Evolutionary conservation across 2,113 vertebrate species (phyloP).

Genomic region (Notechis scutatus): DNA sequence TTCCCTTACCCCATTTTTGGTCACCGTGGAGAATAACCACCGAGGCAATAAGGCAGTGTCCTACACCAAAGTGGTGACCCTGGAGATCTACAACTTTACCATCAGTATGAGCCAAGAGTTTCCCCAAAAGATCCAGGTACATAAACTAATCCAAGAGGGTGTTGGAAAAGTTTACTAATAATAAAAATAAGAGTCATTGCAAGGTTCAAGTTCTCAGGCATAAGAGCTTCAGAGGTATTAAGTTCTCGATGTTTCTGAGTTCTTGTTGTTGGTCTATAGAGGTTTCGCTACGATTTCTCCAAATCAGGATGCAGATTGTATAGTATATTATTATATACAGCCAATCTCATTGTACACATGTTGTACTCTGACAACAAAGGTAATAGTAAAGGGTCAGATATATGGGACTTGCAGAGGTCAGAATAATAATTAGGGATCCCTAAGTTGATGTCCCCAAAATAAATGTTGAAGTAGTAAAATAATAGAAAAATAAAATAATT

Average conservation of each 20-base stretch:
- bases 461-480: neutral
- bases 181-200: neutral
- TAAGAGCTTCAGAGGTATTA: neutral
- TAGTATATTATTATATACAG: too few relatives aligned
- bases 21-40: slow-evolving; percentile 60
- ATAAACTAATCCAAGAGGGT: too few relatives aligned
- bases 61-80: slow-evolving; percentile 58
- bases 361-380: too few relatives aligned
- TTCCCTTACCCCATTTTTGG: slow-evolving; percentile 46
- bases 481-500: neutral
- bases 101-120: slow-evolving; percentile 15
- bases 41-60: slow-evolving; percentile 39
- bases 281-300: neutral
- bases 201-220: neutral
- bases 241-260: neutral
- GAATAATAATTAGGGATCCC: neutral
- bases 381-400: neutral
- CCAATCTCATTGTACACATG: too few relatives aligned
- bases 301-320: neutral
- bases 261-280: neutral
- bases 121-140: slow-evolving; percentile 7
- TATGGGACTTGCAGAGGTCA: neutral
- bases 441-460: neutral
- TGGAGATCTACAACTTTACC: slow-evolving; percentile 51
- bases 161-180: neutral